Percentiles rank a stretch among this genome's conserved stretches.
These are phyloP conservation scores for Tanypteryx hageni DNA, from an alignment of 2,888 invertebrate genomes.

Conservation along the genomic window DNA sequence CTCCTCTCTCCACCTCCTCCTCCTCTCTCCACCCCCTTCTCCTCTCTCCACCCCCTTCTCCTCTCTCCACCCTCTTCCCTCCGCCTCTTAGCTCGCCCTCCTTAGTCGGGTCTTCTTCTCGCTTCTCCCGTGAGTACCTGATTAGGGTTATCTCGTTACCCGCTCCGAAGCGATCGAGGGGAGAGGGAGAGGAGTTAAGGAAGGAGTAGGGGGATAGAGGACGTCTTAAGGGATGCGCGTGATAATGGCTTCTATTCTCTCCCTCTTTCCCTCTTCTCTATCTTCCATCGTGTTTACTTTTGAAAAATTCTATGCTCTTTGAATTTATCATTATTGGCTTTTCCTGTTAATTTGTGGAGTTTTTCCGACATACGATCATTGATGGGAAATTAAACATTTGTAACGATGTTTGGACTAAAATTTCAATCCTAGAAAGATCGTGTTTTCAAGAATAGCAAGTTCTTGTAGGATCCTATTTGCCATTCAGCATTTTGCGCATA, in stretches of 20 bases:
- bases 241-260: not conserved
- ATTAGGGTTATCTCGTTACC: constrained; percentile 61
- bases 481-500: too few species aligned
- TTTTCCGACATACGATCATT: too few species aligned
- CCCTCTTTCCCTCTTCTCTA: not conserved
- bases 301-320: not conserved
- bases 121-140: constrained; percentile 45
- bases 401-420: too few species aligned
- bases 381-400: too few species aligned
- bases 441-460: too few species aligned
- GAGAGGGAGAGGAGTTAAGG: too few species aligned
- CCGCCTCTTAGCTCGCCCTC: not conserved
- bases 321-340: too few species aligned
- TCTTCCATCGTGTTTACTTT: not conserved
- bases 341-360: too few species aligned
- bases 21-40: not conserved
- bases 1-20: too few species aligned
- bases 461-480: too few species aligned
- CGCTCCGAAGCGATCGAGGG: constrained; percentile 35
- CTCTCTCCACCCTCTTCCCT: not conserved
- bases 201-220: constrained; percentile 13
- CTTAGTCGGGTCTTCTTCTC: not conserved
- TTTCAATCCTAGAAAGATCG: too few species aligned
- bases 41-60: not conserved
- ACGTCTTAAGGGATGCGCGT: constrained; percentile 27